Evolutionary conservation across 1,140 invertebrate species (phyloP).

Genomic region (Globodera rostochiensis): DNA sequence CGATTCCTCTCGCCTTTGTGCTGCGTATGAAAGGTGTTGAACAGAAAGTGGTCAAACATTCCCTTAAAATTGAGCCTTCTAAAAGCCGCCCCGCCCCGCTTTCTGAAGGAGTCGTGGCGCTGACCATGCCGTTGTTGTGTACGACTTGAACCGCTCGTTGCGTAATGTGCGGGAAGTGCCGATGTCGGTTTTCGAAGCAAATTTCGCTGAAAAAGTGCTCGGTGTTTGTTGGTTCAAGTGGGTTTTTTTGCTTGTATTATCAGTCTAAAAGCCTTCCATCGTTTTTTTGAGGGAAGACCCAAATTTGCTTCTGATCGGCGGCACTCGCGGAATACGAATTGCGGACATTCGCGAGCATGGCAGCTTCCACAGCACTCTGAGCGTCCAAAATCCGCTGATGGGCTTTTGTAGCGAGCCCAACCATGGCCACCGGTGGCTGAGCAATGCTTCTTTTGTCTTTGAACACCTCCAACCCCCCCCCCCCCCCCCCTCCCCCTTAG

Average conservation of each 20-base stretch:
- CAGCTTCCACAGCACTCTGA: constrained; percentile 29
- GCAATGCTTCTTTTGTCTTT: background rate
- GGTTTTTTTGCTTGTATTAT: constrained; percentile 3
- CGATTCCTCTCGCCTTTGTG: constrained; percentile 29
- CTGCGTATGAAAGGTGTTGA: constrained; percentile 35
- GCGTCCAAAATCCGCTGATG: constrained; percentile 24
- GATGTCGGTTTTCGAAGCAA: constrained; percentile 31
- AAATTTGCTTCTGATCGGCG: constrained; percentile 29
- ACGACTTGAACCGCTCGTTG: constrained; percentile 25
- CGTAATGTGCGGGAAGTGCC: constrained; percentile 12
- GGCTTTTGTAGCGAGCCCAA: constrained; percentile 31
- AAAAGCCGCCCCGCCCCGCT: background rate
- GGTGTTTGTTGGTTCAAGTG: constrained; percentile 37
- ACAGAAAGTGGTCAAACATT: too few relatives aligned
- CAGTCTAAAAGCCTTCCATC: constrained; percentile 5
- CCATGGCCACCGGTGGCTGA: constrained; percentile 18
- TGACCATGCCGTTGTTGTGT: constrained; percentile 36
- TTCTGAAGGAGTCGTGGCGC: constrained; percentile 28
- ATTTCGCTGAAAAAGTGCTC: constrained; percentile 37
- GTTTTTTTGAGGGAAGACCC: constrained; percentile 32
- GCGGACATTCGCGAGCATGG: constrained; percentile 39
- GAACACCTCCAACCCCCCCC: too few relatives aligned
- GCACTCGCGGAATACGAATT: constrained; percentile 21
- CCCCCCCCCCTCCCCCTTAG: too few relatives aligned
- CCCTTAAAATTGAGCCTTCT: too few relatives aligned